Percentiles rank a stretch among this genome's conserved stretches.
These are phyloP conservation scores for Monoplex corrugatus DNA, from an alignment of 2,888 invertebrate genomes.

Conservation along the genomic window DNA sequence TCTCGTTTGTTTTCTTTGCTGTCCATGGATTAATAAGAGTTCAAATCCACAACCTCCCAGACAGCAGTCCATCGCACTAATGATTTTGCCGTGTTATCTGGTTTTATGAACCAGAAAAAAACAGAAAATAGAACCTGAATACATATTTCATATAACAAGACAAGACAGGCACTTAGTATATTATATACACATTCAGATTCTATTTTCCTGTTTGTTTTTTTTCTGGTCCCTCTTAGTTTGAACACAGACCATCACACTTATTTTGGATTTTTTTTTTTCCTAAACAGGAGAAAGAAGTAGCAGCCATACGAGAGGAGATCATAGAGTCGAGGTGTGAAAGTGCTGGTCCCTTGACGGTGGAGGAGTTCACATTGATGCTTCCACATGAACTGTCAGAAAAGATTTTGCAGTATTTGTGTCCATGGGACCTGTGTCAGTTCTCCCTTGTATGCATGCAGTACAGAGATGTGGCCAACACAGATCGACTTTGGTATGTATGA, in stretches of 20 bases:
- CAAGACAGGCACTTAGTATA: no score
- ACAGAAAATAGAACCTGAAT: no score
- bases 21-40: no score
- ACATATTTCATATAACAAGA: no score
- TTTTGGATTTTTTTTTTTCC: not conserved
- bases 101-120: no score
- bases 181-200: no score
- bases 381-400: slow-evolving; percentile 72
- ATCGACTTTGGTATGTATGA: slow-evolving; percentile 69
- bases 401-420: slow-evolving; percentile 67
- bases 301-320: not conserved
- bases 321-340: no score
- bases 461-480: slow-evolving; percentile 71
- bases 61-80: no score
- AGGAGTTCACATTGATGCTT: slow-evolving; percentile 65
- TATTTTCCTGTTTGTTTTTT: not conserved
- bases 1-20: no score
- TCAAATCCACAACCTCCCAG: no score
- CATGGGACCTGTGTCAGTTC: slow-evolving; percentile 66
- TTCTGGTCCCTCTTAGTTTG: not conserved
- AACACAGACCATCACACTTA: no score
- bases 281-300: not conserved
- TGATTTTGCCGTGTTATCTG: no score
- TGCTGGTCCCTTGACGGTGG: not conserved
- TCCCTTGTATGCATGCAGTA: slow-evolving; percentile 67